Percentiles rank a stretch among this genome's conserved stretches.
Evolutionary conservation across 2,113 vertebrate species (phyloP).

Genomic region (Gymnarchus niloticus): DNA sequence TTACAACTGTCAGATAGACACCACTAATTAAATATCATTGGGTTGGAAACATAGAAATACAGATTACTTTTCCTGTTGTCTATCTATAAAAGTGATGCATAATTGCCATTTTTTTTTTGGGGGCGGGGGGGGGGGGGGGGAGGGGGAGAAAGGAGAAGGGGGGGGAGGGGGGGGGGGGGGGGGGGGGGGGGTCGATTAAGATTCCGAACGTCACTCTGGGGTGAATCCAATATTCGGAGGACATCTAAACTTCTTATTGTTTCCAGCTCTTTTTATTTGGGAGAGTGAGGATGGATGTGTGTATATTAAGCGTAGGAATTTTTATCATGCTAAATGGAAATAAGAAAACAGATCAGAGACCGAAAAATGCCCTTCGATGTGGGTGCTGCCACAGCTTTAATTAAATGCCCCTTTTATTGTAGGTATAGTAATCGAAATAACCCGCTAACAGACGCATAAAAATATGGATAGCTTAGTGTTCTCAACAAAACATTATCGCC

Average conservation of each 20-base stretch:
- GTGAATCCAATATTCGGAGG: too few relatives aligned
- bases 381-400: neutral
- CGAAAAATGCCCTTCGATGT: neutral
- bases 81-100: neutral
- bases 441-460: neutral
- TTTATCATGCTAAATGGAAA: neutral
- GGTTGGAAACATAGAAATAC: neutral
- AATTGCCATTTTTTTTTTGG: neutral
- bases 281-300: too few relatives aligned
- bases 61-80: neutral
- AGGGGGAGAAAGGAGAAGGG: too few relatives aligned
- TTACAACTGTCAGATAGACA: neutral
- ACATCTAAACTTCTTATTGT: neutral
- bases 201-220: too few relatives aligned
- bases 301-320: neutral
- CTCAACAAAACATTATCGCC: neutral
- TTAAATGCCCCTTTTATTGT: neutral
- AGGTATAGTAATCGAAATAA: neutral
- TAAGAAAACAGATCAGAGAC: neutral
- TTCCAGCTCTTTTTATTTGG: neutral
- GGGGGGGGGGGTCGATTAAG: too few relatives aligned
- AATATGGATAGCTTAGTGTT: neutral
- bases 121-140: neutral
- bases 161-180: too few relatives aligned
- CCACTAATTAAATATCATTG: neutral